Evolutionary conservation across 2,797 vertebrate species (phyloP).

Genomic region (Amphiprion clarkii): DNA sequence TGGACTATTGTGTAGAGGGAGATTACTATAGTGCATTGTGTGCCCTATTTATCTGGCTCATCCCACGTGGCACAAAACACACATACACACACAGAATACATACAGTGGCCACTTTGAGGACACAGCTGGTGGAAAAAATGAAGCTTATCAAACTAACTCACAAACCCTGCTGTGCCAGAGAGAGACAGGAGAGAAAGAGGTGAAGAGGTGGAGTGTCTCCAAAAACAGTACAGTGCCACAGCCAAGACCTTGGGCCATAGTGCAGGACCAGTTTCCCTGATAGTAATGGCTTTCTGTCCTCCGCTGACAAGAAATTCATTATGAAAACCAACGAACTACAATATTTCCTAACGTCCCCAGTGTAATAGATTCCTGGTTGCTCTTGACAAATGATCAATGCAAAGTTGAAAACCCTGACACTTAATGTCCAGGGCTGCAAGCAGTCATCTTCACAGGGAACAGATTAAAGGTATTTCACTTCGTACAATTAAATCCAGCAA

Average conservation of each 20-base stretch:
- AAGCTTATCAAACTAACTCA: constrained; percentile 49
- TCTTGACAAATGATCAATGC: not conserved
- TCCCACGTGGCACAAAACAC: constrained; percentile 29
- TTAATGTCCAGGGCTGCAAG: not conserved
- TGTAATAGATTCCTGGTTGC: not conserved
- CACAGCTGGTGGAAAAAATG: constrained; percentile 59
- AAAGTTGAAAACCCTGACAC: constrained; percentile 8
- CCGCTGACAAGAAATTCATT: constrained; percentile 5
- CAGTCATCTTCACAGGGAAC: constrained; percentile 6
- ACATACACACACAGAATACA: constrained; percentile 37
- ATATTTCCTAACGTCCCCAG: not conserved
- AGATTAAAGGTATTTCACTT: constrained; percentile 1
- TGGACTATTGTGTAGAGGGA: constrained; percentile 28
- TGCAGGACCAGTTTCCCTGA: constrained; percentile 8
- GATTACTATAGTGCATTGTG: constrained; percentile 33
- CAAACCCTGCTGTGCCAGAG: constrained; percentile 24
- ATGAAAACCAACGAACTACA: constrained; percentile 2
- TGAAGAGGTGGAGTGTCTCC: constrained; percentile 29
- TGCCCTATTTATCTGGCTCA: constrained; percentile 48
- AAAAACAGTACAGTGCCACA: constrained; percentile 21
- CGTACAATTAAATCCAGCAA: constrained; percentile 19
- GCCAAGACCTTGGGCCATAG: constrained; percentile 19
- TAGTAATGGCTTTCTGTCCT: constrained; percentile 26
- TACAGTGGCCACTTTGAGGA: constrained; percentile 42
- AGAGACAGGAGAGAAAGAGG: not conserved